Evolutionary conservation across 2,888 invertebrate species (phyloP).

Genomic region (Volucella bombylans): DNA sequence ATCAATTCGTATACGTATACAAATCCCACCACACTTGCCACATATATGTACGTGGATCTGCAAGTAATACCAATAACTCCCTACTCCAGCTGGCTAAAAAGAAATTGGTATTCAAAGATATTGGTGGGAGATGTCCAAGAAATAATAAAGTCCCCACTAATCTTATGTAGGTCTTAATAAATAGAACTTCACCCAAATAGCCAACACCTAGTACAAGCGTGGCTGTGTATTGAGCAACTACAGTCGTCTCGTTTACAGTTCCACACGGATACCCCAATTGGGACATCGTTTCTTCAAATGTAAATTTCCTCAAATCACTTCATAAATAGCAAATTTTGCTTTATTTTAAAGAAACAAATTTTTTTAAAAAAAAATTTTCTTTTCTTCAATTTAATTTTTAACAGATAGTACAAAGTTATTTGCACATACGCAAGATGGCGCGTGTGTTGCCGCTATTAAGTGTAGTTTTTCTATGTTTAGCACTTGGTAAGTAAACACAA

Average conservation of each 20-base stretch:
- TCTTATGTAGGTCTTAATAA: constrained; percentile 82
- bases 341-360: constrained; percentile 23
- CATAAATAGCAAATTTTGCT: constrained; percentile 28
- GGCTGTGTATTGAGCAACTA: constrained; percentile 82
- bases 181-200: constrained; percentile 82
- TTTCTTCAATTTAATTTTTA: constrained; percentile 70
- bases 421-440: constrained; percentile 81
- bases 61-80: constrained; percentile 30
- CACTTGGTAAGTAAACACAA: constrained; percentile 65
- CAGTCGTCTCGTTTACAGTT: constrained; percentile 76
- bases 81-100: constrained; percentile 38
- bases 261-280: constrained; percentile 68
- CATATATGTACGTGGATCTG: constrained; percentile 13
- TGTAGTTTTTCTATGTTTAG: constrained; percentile 79
- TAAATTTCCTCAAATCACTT: constrained; percentile 42
- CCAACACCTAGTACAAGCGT: constrained; percentile 83
- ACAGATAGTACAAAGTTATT: constrained; percentile 71
- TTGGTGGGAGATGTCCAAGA: constrained; percentile 64
- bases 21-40: constrained; percentile 47
- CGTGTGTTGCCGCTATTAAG: constrained; percentile 81
- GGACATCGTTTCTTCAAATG: constrained; percentile 73
- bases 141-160: constrained; percentile 78
- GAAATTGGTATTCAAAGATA: constrained; percentile 62
- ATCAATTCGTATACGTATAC: neutral
- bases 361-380: constrained; percentile 62